Percentiles rank a stretch among this genome's conserved stretches.
phyloP scores from a whole-genome alignment of 1,140 invertebrate species.

The Eurosta solidaginis region DNA sequence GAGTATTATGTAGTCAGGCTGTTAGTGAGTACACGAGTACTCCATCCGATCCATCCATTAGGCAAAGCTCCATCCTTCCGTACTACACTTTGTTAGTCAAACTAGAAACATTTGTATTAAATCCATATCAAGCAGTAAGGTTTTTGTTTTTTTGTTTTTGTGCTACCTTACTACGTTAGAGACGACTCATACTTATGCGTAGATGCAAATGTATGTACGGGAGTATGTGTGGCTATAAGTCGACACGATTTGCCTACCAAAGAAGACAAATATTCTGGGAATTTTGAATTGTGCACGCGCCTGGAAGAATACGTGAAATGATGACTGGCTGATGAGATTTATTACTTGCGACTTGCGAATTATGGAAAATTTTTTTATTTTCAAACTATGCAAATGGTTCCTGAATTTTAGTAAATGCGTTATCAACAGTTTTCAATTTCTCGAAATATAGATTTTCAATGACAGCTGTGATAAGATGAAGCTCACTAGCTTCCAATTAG shows the following conservation, averaged over 20 bases:
- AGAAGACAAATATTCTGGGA: not conserved
- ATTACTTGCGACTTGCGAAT: too few relatives aligned
- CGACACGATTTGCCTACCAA: not conserved
- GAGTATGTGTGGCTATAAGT: too few relatives aligned
- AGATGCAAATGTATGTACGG: too few relatives aligned
- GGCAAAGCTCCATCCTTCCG: not conserved
- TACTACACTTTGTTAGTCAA: not conserved
- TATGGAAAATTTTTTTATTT: too few relatives aligned
- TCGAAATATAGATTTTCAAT: too few relatives aligned
- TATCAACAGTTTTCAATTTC: too few relatives aligned
- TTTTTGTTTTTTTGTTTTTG: not conserved
- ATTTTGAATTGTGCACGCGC: not conserved
- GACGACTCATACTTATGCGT: not conserved
- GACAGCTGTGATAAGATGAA: too few relatives aligned
- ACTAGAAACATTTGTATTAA: not conserved
- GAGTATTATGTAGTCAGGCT: too few relatives aligned
- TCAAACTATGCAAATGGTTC: too few relatives aligned
- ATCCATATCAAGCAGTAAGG: slow-evolving; percentile 13
- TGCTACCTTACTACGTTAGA: not conserved
- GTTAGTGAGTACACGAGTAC: not conserved
- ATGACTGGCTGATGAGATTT: not conserved
- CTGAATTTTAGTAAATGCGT: too few relatives aligned
- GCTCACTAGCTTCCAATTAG: too few relatives aligned
- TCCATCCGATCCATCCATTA: not conserved
- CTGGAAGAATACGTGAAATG: not conserved